Conservation (phyloP, 2,113 vertebrate species). For the Protobothrops flavoviridis region DNA sequence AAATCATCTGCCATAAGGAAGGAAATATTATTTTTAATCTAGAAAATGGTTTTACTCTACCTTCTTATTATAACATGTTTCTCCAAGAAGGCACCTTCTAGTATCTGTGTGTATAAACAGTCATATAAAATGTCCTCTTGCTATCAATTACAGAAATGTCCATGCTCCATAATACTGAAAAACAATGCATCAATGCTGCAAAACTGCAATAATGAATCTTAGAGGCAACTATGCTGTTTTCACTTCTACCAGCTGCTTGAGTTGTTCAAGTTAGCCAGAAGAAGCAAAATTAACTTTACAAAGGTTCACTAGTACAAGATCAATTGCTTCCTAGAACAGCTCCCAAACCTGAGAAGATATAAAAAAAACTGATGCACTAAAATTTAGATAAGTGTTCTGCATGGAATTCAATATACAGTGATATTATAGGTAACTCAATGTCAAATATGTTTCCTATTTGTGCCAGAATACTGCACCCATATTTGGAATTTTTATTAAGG, state of each 20-base stretch:
- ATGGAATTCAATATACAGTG: background rate
- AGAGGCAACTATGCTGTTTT: background rate
- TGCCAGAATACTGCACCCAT: background rate
- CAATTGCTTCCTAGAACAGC: background rate
- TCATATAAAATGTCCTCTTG: background rate
- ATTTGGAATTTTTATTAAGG: background rate
- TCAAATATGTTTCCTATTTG: background rate
- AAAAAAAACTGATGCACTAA: background rate
- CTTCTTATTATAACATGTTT: background rate
- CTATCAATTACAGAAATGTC: background rate
- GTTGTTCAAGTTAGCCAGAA: background rate
- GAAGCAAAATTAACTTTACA: background rate
- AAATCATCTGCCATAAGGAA: conserved; percentile 67
- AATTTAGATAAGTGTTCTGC: background rate
- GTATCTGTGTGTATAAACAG: background rate
- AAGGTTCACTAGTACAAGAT: background rate
- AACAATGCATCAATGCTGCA: background rate
- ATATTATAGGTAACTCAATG: background rate
- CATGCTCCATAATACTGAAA: background rate
- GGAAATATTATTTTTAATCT: background rate
- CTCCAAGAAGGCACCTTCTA: background rate
- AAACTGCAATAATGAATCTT: background rate
- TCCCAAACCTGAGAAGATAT: background rate
- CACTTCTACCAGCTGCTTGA: background rate
- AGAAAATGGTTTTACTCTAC: background rate